These are phyloP conservation scores for Rhodophaea formosa DNA, from an alignment of 2,888 invertebrate species.

Conservation along the genomic window DNA sequence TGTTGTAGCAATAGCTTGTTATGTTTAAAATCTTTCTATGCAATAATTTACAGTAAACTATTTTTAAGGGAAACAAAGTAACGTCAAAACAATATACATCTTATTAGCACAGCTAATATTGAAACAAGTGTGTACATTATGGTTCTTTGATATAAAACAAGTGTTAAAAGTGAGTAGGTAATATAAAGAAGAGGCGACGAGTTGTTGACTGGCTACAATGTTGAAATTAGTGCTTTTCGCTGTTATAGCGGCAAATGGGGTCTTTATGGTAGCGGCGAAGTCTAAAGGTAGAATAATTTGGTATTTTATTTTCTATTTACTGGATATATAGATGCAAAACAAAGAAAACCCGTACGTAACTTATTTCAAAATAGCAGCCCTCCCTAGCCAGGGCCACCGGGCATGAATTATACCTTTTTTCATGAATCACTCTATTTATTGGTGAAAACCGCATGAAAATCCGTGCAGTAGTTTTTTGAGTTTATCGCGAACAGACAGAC, in stretches of 20 bases:
- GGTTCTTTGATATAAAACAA: background rate
- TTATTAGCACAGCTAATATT: background rate
- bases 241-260: background rate
- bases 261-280: background rate
- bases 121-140: slow-evolving; percentile 4
- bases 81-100: background rate
- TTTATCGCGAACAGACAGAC: no score
- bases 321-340: no score
- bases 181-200: background rate
- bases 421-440: no score
- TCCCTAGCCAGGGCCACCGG: no score
- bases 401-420: no score
- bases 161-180: background rate
- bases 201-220: background rate
- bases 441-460: no score
- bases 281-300: background rate
- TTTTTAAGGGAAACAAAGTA: background rate
- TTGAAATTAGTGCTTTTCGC: background rate
- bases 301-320: background rate
- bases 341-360: no score
- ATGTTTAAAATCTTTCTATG: background rate
- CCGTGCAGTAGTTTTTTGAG: no score
- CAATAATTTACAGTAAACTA: background rate
- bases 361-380: no score
- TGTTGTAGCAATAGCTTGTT: no score